phyloP scores from a whole-genome alignment of 2,797 vertebrate genomes.

The Acanthiza pusilla region DNA sequence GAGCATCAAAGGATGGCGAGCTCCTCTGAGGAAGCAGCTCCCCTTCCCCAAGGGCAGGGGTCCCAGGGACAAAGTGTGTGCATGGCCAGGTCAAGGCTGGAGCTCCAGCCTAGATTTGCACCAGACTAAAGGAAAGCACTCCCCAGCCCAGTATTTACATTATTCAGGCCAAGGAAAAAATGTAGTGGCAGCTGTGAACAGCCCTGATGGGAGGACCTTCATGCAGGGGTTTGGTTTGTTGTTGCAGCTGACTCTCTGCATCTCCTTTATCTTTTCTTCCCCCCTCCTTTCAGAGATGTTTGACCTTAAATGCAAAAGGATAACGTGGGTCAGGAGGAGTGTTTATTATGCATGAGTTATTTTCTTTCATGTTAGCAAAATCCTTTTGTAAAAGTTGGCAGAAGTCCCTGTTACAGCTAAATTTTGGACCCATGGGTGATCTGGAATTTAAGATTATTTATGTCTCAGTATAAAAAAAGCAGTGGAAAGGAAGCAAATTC shows the following conservation, averaged over 20 bases:
- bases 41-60: neutral
- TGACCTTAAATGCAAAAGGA: conserved; percentile 50
- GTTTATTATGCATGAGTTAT: conserved; percentile 40
- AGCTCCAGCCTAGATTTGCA: conserved; percentile 12
- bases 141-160: neutral
- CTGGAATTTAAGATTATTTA: conserved; percentile 54
- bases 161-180: neutral
- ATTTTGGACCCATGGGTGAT: conserved; percentile 43
- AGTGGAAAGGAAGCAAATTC: conserved; percentile 31
- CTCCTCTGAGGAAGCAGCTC: neutral
- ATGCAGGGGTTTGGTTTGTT: neutral
- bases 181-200: conserved; percentile 30
- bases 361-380: conserved; percentile 59
- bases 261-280: neutral
- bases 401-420: conserved; percentile 15
- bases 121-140: neutral
- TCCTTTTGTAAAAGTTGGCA: conserved; percentile 44
- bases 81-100: neutral
- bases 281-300: neutral
- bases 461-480: conserved; percentile 29
- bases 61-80: neutral
- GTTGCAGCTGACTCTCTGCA: conserved; percentile 45
- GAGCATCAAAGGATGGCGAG: neutral
- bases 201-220: conserved; percentile 1
- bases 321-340: neutral